Percentiles rank a stretch among this genome's conserved stretches.
These are phyloP conservation scores for Terebella lapidaria DNA, from an alignment of 2,888 invertebrate genomes.

Conservation along the genomic window DNA sequence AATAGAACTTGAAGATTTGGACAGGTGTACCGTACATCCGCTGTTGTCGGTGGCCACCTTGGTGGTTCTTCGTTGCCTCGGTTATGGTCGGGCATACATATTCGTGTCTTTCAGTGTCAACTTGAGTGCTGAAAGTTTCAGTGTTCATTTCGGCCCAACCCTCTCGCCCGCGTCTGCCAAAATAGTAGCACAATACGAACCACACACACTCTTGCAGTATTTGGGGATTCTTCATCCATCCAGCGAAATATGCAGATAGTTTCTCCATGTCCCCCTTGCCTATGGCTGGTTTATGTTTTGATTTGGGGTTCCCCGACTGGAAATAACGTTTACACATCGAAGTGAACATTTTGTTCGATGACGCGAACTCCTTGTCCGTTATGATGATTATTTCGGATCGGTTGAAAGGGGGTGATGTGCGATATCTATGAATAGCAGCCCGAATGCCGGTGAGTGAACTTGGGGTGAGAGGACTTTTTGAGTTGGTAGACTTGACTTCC, in stretches of 20 bases:
- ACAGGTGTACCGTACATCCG: neutral
- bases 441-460: neutral
- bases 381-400: neutral
- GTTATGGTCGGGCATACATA: neutral
- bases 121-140: too few species aligned
- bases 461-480: neutral
- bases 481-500: neutral
- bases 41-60: constrained; percentile 1
- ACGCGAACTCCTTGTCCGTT: neutral
- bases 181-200: neutral
- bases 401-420: neutral
- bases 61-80: neutral
- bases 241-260: neutral
- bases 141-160: neutral
- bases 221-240: neutral
- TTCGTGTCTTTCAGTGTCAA: neutral
- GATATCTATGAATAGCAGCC: neutral
- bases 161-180: neutral
- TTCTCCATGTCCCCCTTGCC: neutral
- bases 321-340: neutral
- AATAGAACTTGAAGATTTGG: neutral
- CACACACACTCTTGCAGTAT: neutral
- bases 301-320: neutral
- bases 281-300: neutral
- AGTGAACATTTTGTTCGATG: neutral